Base-by-base conservation (phyloP, 2,797 vertebrate genomes). In the Myotis planiceps region DNA sequence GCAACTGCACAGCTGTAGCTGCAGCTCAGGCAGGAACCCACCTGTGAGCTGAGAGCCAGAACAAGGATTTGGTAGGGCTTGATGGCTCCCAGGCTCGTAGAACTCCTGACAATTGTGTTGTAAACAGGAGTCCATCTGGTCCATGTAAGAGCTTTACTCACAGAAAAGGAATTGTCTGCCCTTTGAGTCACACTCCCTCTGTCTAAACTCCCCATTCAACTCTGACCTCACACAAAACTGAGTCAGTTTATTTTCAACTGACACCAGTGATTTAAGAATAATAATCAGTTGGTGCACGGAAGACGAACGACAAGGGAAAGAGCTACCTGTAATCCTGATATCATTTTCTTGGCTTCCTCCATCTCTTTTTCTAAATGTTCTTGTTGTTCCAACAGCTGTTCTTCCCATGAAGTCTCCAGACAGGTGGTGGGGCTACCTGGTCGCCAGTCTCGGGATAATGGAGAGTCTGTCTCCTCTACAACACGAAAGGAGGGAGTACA, bases 291-390 rank as follows among this genome's bases (percentile, higher is more conserved):
- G 42, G 49, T 68, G 2, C 0, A 15, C 47, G 23, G 4, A 60
- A 78, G 51, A 49, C 18, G 95, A 92, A 83, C 2, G 0, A 0
- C 4, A 12, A 65, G 23, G 32, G 45, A 14, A 75, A 49, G 82
- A 84, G 90, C 78, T 98, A 99, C 99, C 99, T 99, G 99, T 96
- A 99, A 97, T 91, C 99, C 99, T 6, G 99, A 99, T 97, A 99
- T 99, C 99, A 99, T 99, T 98, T 99, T 99, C 92, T 99, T 99
- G 0, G 99, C 99, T 97, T 99, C 99, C 95, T 99, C 99, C 98
- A 99, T 99, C 90, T 99, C 99, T 97, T 98, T 99, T 95, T 99
- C 99, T 97, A 99, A 98, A 95, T 99, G 98, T 96, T 99, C 99
- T 98, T 99, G 99, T 96, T 99, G 99, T 55, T 99, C 99, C 98